Evolutionary conservation across 2,888 invertebrate genomes (phyloP).

Genomic region (Harpagoxenus sublaevis): DNA sequence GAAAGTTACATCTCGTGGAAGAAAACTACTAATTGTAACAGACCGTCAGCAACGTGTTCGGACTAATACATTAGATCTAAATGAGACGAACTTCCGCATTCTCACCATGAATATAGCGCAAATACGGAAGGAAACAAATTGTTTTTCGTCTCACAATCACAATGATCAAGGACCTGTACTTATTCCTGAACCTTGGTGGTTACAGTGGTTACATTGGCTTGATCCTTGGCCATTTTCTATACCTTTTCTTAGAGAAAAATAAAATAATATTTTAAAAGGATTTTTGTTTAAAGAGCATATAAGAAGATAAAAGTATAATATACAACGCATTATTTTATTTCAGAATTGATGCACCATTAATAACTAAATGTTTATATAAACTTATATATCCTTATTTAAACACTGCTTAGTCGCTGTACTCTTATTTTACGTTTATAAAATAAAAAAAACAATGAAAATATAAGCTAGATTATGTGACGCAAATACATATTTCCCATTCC

Average conservation of each 20-base stretch:
- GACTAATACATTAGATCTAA: background rate
- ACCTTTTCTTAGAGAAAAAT: background rate
- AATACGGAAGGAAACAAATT: background rate
- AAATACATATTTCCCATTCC: background rate
- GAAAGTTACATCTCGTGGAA: background rate
- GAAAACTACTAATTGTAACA: background rate
- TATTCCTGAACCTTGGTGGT: background rate
- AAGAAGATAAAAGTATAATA: too few species aligned
- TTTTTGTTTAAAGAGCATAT: too few species aligned
- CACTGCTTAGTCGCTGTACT: background rate
- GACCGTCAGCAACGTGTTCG: background rate
- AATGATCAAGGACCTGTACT: too few species aligned
- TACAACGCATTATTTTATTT: background rate
- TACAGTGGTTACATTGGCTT: background rate
- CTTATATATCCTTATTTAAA: background rate
- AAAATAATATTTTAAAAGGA: too few species aligned
- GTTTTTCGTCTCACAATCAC: constrained; percentile 59
- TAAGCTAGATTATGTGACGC: background rate
- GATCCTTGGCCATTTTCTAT: too few species aligned
- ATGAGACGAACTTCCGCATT: constrained; percentile 8
- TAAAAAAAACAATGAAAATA: background rate
- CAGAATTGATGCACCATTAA: background rate
- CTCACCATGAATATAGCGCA: background rate
- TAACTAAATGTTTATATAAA: background rate
- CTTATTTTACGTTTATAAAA: background rate